These are phyloP conservation scores for Penaeus chinensis DNA, from an alignment of 1,140 invertebrate genomes.

Conservation along the genomic window DNA sequence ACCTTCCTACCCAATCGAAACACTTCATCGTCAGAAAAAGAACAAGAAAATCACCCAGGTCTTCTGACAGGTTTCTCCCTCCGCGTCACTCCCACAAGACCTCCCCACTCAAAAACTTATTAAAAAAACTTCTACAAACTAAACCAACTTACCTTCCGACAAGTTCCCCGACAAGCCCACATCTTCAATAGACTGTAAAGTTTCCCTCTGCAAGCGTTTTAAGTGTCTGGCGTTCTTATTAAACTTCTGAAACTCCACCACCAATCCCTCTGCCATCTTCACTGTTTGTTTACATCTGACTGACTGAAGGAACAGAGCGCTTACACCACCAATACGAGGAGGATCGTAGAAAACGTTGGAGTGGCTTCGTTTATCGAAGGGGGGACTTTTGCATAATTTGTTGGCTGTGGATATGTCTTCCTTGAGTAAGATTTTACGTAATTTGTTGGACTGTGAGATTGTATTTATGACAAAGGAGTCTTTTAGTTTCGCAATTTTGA, in stretches of 20 bases:
- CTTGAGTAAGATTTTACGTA: no score
- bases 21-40: no score
- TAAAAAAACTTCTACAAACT: neutral
- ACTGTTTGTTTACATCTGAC: constrained; percentile 53
- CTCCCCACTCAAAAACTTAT: neutral
- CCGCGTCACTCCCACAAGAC: neutral
- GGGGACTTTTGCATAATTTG: no score
- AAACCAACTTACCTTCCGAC: constrained; percentile 17
- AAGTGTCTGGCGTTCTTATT: constrained; percentile 56
- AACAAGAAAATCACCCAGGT: no score
- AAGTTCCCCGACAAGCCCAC: constrained; percentile 50
- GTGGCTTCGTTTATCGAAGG: no score
- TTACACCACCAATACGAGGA: neutral
- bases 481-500: no score
- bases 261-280: constrained; percentile 53
- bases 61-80: neutral
- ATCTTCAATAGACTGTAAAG: constrained; percentile 57
- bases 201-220: constrained; percentile 49
- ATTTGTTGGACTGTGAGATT: no score
- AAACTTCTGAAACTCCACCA: constrained; percentile 55
- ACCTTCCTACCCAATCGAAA: no score
- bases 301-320: constrained; percentile 25
- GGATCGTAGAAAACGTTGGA: neutral
- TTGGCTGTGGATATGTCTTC: no score
- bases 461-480: no score